These are phyloP conservation scores for Acipenser ruthenus DNA, from an alignment of 2,797 vertebrate species.

Conservation along the genomic window DNA sequence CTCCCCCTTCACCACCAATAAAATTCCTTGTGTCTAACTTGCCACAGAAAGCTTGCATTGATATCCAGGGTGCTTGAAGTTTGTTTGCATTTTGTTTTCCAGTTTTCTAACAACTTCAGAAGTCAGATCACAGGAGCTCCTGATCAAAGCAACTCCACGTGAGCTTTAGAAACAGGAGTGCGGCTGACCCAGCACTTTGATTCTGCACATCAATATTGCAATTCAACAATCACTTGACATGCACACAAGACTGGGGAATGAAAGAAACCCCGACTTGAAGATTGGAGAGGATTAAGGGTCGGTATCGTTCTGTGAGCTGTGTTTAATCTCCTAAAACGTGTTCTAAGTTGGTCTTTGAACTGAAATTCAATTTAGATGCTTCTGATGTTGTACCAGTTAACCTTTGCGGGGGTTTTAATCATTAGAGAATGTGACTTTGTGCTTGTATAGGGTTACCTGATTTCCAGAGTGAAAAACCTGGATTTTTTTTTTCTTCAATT, in stretches of 20 bases:
- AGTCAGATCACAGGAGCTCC: slow-evolving; percentile 74
- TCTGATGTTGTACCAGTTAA: not conserved
- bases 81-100: slow-evolving; percentile 80
- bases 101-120: slow-evolving; percentile 78
- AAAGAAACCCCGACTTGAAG: not conserved
- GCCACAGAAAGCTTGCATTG: slow-evolving; percentile 74
- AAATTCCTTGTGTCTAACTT: slow-evolving; percentile 26
- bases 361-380: slow-evolving; percentile 1
- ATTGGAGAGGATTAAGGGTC: too few species aligned
- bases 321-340: slow-evolving; percentile 1
- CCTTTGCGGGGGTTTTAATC: not conserved
- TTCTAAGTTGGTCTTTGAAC: slow-evolving; percentile 7
- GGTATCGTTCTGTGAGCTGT: not conserved
- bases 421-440: too few species aligned
- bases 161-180: slow-evolving; percentile 76
- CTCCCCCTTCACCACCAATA: too few species aligned
- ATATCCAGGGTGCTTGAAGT: slow-evolving; percentile 74
- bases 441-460: too few species aligned
- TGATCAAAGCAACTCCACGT: slow-evolving; percentile 75
- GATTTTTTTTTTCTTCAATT: too few species aligned
- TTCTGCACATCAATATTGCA: slow-evolving; percentile 81
- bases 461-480: too few species aligned
- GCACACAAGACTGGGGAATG: slow-evolving; percentile 32
- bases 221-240: slow-evolving; percentile 78
- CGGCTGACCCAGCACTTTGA: slow-evolving; percentile 65